A percentile compares a stretch with the other conserved stretches of the same genome.
phyloP scores from a whole-genome alignment of 2,888 invertebrate genomes.

The Latheticus oryzae region DNA sequence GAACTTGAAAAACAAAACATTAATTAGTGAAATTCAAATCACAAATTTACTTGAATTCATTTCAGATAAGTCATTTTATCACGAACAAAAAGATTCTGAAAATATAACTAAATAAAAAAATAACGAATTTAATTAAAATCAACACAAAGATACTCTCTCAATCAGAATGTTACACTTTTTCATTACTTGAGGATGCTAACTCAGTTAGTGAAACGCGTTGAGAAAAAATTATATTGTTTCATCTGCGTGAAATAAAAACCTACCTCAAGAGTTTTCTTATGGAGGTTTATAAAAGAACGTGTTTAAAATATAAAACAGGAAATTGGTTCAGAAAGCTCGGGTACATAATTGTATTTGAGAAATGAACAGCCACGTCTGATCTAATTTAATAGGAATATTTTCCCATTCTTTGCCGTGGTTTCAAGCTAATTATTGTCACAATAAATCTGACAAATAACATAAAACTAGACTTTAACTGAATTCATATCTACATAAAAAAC shows the following conservation, averaged over 20 bases:
- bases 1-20: slow-evolving; percentile 29
- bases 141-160: slow-evolving; percentile 4
- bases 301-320: slow-evolving; percentile 22
- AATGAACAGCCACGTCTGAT: slow-evolving; percentile 8
- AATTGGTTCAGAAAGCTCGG: slow-evolving; percentile 10
- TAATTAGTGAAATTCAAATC: slow-evolving; percentile 30
- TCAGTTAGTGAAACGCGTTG: slow-evolving; percentile 11
- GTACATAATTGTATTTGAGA: slow-evolving; percentile 7
- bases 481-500: not conserved
- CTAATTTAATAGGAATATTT: slow-evolving; percentile 6
- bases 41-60: not conserved
- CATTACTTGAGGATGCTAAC: slow-evolving; percentile 19
- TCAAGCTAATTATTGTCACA: too few species aligned
- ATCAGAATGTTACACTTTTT: slow-evolving; percentile 6
- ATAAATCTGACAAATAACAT: too few species aligned
- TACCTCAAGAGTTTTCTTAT: slow-evolving; percentile 22
- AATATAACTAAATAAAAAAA: slow-evolving; percentile 18
- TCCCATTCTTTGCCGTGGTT: too few species aligned
- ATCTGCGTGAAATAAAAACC: slow-evolving; percentile 11
- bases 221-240: slow-evolving; percentile 19
- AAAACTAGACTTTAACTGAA: too few species aligned
- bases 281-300: slow-evolving; percentile 15
- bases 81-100: too few species aligned
- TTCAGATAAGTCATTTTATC: not conserved
- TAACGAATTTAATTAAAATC: slow-evolving; percentile 24